Conservation (phyloP, 2,888 invertebrate species). For the Melangyna quadrimaculata region DNA sequence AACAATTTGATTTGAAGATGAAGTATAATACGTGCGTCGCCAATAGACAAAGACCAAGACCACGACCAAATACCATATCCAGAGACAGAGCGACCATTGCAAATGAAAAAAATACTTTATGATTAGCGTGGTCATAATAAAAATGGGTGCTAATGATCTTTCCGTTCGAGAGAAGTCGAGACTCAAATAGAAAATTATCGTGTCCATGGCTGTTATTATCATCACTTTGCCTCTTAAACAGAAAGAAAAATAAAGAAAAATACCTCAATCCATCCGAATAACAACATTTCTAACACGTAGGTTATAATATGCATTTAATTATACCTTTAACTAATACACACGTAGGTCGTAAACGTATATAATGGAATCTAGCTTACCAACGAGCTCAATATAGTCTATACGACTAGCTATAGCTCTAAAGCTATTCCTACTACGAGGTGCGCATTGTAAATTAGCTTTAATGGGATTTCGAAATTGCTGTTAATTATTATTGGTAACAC, state of each 20-base stretch:
- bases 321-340: slow-evolving; percentile 33
- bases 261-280: slow-evolving; percentile 24
- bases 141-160: slow-evolving; percentile 68
- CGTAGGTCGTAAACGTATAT: slow-evolving; percentile 14
- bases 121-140: slow-evolving; percentile 65
- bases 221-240: slow-evolving; percentile 23
- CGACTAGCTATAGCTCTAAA: background rate
- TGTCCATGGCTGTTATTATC: slow-evolving; percentile 52
- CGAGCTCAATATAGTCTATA: background rate
- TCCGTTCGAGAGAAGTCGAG: slow-evolving; percentile 35
- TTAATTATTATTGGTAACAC: slow-evolving; percentile 71
- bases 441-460: slow-evolving; percentile 67
- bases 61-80: background rate
- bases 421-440: slow-evolving; percentile 32
- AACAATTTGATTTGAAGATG: slow-evolving; percentile 46
- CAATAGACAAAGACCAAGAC: slow-evolving; percentile 43
- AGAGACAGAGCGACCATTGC: too few species aligned
- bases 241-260: slow-evolving; percentile 12
- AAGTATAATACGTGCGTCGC: slow-evolving; percentile 38
- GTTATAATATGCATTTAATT: slow-evolving; percentile 65
- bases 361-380: slow-evolving; percentile 41
- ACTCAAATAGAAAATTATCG: slow-evolving; percentile 52
- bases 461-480: slow-evolving; percentile 68
- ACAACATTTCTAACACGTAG: slow-evolving; percentile 43
- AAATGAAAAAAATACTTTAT: slow-evolving; percentile 36